phyloP scores from a whole-genome alignment of 2,888 invertebrate genomes.

The Ophion slaviceki region DNA sequence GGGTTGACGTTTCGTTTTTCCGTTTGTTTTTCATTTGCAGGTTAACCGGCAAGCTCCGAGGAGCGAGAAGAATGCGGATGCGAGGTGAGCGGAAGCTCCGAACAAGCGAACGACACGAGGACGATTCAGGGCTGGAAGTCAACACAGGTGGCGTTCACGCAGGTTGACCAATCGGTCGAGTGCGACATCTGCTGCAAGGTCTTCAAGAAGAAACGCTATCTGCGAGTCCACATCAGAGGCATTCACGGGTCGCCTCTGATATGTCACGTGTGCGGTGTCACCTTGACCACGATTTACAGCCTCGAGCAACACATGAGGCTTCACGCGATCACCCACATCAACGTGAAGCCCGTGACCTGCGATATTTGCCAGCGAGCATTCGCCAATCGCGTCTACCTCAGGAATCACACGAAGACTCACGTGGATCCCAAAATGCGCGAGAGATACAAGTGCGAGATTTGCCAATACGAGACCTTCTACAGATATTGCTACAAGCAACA shows the following conservation, averaged over 20 bases:
- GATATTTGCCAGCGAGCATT: conserved; percentile 83
- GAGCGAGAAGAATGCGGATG: neutral
- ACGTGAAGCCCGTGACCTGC: conserved; percentile 73
- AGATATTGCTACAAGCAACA: conserved; percentile 83
- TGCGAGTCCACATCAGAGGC: conserved; percentile 73
- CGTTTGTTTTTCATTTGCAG: neutral
- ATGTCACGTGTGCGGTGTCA: conserved; percentile 86
- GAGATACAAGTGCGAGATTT: conserved; percentile 84
- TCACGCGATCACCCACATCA: conserved; percentile 79
- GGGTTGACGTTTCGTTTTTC: neutral
- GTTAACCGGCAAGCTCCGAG: neutral
- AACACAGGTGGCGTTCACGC: neutral
- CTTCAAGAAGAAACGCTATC: conserved; percentile 75
- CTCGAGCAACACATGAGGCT: conserved; percentile 85
- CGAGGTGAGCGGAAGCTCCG: neutral
- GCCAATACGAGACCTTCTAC: conserved; percentile 82
- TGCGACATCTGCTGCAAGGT: conserved; percentile 75
- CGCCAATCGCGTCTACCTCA: conserved; percentile 84
- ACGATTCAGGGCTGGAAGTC: neutral
- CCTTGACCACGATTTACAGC: conserved; percentile 86
- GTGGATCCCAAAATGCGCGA: conserved; percentile 81
- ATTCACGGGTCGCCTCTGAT: conserved; percentile 85
- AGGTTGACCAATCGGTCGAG: conserved; percentile 52
- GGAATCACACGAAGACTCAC: conserved; percentile 83
- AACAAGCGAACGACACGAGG: neutral